These are phyloP conservation scores for Galeruca laticollis DNA, from an alignment of 2,888 invertebrate genomes.

Conservation along the genomic window DNA sequence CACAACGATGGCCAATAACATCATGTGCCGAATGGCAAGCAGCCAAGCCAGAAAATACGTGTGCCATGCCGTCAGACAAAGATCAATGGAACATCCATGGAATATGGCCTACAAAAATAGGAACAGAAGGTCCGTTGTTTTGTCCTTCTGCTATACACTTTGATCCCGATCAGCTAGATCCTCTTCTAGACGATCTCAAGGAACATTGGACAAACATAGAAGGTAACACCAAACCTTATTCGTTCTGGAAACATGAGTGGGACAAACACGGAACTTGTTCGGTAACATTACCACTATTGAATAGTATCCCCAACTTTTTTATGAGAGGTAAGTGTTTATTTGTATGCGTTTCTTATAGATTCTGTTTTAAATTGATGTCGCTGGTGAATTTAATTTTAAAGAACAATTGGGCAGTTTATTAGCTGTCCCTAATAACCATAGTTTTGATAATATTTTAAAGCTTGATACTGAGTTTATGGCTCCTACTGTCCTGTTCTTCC, in stretches of 20 bases:
- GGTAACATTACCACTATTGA: slow-evolving; percentile 69
- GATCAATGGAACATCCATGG: slow-evolving; percentile 85
- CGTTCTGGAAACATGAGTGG: slow-evolving; percentile 87
- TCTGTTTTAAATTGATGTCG: too few species aligned
- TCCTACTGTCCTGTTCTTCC: too few species aligned
- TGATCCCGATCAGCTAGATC: slow-evolving; percentile 71
- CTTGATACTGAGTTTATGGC: too few species aligned
- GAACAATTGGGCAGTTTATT: too few species aligned
- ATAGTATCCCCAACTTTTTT: slow-evolving; percentile 78
- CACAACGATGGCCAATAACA: slow-evolving; percentile 84
- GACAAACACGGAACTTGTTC: slow-evolving; percentile 87
- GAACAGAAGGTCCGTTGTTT: slow-evolving; percentile 76
- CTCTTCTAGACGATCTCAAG: slow-evolving; percentile 66
- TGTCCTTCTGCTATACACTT: slow-evolving; percentile 80
- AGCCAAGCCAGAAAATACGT: slow-evolving; percentile 71
- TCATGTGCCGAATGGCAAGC: slow-evolving; percentile 80
- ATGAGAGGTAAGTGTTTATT: slow-evolving; percentile 38
- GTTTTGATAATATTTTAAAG: too few species aligned
- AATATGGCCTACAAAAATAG: slow-evolving; percentile 81
- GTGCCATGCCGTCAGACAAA: slow-evolving; percentile 72
- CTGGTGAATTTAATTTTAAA: too few species aligned
- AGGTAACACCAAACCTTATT: slow-evolving; percentile 67
- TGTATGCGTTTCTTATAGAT: too few species aligned
- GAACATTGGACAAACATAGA: slow-evolving; percentile 81
- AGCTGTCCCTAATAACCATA: too few species aligned